phyloP scores from a whole-genome alignment of 2,888 invertebrate species.

The Phytoseiulus persimilis region DNA sequence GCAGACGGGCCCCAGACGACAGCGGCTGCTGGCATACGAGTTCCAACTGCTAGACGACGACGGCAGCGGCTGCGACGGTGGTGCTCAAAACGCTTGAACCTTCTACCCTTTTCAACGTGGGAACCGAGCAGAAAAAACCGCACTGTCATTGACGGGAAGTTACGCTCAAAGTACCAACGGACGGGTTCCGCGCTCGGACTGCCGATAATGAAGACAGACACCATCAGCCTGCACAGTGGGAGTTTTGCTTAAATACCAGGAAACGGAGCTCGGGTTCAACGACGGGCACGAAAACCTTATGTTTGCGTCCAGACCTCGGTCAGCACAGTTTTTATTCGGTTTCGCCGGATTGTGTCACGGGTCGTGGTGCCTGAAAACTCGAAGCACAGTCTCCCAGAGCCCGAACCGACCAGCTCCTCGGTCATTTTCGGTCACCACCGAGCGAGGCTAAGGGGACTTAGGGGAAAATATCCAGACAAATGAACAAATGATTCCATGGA shows the following conservation, averaged over 20 bases:
- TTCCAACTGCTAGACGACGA: neutral
- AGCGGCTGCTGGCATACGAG: neutral
- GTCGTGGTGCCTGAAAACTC: too few species aligned
- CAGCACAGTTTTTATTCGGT: neutral
- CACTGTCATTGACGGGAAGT: neutral
- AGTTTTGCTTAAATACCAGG: neutral
- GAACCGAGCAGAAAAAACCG: neutral
- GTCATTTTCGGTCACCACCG: too few species aligned
- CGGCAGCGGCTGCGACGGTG: neutral
- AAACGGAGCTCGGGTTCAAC: neutral
- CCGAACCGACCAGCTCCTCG: too few species aligned
- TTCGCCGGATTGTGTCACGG: too few species aligned
- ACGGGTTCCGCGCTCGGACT: too few species aligned
- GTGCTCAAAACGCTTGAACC: neutral
- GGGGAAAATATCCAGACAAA: too few species aligned
- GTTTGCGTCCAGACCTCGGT: neutral
- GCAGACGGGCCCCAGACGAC: conserved; percentile 5
- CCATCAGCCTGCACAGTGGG: neutral
- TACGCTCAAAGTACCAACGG: neutral
- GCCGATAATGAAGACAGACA: neutral
- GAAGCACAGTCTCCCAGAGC: too few species aligned
- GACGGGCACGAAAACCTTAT: neutral
- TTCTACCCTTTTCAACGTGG: neutral
- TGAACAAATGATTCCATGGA: neutral
- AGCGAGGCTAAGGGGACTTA: too few species aligned